phyloP scores from a whole-genome alignment of 2,888 invertebrate genomes.

The Plemyria rubiginata region DNA sequence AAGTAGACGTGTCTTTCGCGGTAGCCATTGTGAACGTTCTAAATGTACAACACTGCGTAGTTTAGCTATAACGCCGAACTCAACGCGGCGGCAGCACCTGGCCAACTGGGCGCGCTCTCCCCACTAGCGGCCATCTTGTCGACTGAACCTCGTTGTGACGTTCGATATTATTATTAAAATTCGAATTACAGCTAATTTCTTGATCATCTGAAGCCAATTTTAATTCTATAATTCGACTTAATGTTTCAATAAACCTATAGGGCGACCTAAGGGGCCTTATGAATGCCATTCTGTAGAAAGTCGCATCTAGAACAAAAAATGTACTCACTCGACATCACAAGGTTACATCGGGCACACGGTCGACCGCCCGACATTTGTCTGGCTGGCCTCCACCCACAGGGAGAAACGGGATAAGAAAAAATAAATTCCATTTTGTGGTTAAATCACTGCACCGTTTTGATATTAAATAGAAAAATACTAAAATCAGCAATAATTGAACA shows the following conservation, averaged over 20 bases:
- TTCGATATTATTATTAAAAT: constrained; percentile 76
- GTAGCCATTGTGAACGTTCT: constrained; percentile 91
- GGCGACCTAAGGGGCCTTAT: constrained; percentile 24
- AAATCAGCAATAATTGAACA: constrained; percentile 65
- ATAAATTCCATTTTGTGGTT: constrained; percentile 64
- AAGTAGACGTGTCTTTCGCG: constrained; percentile 96
- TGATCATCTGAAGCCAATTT: constrained; percentile 47
- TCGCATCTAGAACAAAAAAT: constrained; percentile 64
- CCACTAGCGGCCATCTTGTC: constrained; percentile 84
- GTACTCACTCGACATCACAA: constrained; percentile 79
- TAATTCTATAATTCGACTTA: constrained; percentile 43
- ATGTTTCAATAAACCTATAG: constrained; percentile 31
- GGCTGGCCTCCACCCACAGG: constrained; percentile 80
- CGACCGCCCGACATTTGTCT: constrained; percentile 80
- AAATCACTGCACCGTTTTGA: constrained; percentile 65
- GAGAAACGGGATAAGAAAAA: constrained; percentile 73
- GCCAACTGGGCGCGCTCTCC: constrained; percentile 84
- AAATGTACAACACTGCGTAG: constrained; percentile 85
- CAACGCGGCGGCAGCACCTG: constrained; percentile 86
- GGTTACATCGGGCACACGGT: constrained; percentile 80
- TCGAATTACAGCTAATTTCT: constrained; percentile 60
- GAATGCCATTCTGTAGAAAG: constrained; percentile 38
- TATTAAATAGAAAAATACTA: constrained; percentile 56
- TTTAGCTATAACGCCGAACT: constrained; percentile 85
- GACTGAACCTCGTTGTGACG: constrained; percentile 79